A percentile compares a stretch with the other conserved stretches of the same genome.
Evolutionary conservation across 2,888 invertebrate genomes (phyloP).

Genomic region (Aleiodes testaceus): DNA sequence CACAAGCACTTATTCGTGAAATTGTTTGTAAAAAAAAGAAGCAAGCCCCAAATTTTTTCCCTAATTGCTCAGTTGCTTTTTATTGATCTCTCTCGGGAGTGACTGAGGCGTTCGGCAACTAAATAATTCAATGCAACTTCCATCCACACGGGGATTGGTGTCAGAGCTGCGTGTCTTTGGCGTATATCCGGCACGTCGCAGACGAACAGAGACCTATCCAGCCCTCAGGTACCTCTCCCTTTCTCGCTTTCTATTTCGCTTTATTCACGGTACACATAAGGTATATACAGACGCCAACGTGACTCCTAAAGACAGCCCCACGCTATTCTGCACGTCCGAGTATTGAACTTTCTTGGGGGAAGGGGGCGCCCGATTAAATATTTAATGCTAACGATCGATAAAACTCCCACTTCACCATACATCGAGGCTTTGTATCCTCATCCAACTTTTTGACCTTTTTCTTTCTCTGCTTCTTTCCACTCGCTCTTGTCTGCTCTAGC

Average conservation of each 20-base stretch:
- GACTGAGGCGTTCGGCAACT: slow-evolving; percentile 22
- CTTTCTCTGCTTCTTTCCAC: background rate
- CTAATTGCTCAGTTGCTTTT: slow-evolving; percentile 5
- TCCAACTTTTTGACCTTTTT: slow-evolving; percentile 8
- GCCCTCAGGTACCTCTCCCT: too few species aligned
- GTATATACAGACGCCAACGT: slow-evolving; percentile 34
- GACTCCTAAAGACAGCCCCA: slow-evolving; percentile 43
- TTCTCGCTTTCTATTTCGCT: too few species aligned
- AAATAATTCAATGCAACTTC: slow-evolving; percentile 47
- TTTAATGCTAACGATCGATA: slow-evolving; percentile 65
- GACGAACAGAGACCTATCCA: background rate
- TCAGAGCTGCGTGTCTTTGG: slow-evolving; percentile 31
- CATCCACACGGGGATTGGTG: slow-evolving; percentile 33
- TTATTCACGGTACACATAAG: background rate
- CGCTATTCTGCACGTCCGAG: slow-evolving; percentile 51
- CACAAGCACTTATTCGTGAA: background rate
- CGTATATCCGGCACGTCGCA: slow-evolving; percentile 28
- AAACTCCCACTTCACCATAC: slow-evolving; percentile 27
- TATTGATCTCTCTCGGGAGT: slow-evolving; percentile 5
- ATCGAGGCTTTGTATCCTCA: slow-evolving; percentile 7
- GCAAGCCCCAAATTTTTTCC: background rate
- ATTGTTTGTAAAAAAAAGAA: background rate
- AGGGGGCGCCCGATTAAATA: slow-evolving; percentile 60
- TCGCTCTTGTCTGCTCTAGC: slow-evolving; percentile 15
- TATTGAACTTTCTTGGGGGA: slow-evolving; percentile 66